A percentile compares a stretch with the other conserved stretches of the same genome.
Evolutionary conservation across 2,888 invertebrate genomes (phyloP).

Genomic region (Chaitophorus viminalis): DNA sequence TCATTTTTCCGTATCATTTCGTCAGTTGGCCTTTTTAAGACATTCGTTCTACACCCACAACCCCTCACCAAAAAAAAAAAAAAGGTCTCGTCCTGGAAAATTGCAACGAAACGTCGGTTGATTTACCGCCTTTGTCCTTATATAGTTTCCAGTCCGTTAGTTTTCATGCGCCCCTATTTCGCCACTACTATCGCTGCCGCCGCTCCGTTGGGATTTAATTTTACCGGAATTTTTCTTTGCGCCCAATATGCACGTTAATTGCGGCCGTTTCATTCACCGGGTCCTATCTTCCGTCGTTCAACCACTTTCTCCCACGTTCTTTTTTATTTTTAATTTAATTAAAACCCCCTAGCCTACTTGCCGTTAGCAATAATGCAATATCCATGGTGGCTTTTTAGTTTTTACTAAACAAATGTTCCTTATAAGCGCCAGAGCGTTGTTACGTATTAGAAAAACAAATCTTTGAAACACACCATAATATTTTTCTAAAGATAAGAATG

Average conservation of each 20-base stretch:
- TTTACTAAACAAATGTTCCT: neutral
- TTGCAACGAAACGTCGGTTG: conserved; percentile 39
- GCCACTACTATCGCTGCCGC: neutral
- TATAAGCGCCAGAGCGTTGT: no score
- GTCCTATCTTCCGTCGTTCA: neutral
- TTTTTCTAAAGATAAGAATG: no score
- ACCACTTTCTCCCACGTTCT: neutral
- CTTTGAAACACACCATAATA: neutral
- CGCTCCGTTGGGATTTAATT: conserved; percentile 34
- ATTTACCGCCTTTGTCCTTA: conserved; percentile 55
- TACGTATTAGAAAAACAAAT: no score
- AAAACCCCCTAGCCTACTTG: neutral
- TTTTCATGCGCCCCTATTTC: conserved; percentile 20
- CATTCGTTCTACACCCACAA: neutral
- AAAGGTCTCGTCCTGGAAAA: conserved; percentile 32
- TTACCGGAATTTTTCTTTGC: conserved; percentile 29
- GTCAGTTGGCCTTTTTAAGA: conserved; percentile 26
- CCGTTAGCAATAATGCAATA: neutral
- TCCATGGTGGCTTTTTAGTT: neutral
- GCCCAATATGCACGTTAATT: conserved; percentile 59
- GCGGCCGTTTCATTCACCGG: conserved; percentile 21
- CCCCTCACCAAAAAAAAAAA: neutral
- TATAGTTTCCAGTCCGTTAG: conserved; percentile 57
- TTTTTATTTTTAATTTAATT: conserved; percentile 38
- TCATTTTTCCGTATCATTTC: conserved; percentile 56